Evolutionary conservation across 2,888 invertebrate species (phyloP).

Genomic region (Hypomecis punctinalis): DNA sequence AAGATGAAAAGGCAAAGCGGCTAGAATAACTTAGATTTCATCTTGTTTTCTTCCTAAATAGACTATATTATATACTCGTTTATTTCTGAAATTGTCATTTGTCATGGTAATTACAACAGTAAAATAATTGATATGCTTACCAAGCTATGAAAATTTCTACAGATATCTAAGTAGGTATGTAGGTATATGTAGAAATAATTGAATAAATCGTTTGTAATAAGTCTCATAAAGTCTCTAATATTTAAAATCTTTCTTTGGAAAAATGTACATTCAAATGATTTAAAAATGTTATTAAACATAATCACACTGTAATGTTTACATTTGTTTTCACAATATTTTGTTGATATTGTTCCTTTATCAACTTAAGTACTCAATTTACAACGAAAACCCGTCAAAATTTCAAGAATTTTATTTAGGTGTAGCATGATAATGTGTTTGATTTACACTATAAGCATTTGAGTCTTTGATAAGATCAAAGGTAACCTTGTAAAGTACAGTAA

Average conservation of each 20-base stretch:
- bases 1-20: slow-evolving; percentile 32
- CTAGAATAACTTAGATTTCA: background rate
- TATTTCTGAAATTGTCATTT: background rate
- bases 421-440: slow-evolving; percentile 8
- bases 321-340: background rate
- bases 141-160: no score
- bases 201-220: no score
- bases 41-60: background rate
- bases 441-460: background rate
- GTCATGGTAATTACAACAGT: background rate
- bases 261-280: no score
- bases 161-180: no score
- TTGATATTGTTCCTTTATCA: background rate
- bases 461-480: slow-evolving; percentile 18
- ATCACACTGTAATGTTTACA: background rate
- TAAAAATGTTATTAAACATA: no score
- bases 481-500: slow-evolving; percentile 15
- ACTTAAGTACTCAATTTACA: background rate
- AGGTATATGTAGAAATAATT: no score
- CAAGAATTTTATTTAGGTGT: slow-evolving; percentile 7
- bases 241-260: no score
- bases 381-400: background rate
- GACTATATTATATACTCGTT: background rate
- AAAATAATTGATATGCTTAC: background rate
- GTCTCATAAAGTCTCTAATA: no score